Base-by-base conservation (phyloP, 2,113 vertebrate genomes). In the Stigmatopora argus region DNA sequence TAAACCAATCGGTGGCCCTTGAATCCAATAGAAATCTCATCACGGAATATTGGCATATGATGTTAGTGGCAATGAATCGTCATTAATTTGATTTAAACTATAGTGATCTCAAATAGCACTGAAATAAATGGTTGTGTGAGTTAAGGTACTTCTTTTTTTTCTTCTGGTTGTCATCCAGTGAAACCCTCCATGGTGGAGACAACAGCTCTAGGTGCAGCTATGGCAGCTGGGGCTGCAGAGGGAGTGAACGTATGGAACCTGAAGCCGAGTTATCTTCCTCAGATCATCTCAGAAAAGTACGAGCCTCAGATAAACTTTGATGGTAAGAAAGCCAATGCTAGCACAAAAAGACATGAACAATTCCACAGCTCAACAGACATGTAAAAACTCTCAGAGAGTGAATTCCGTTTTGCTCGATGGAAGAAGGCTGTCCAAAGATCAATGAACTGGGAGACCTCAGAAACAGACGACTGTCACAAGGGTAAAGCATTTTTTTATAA, bases 391-490 rank as follows among this genome's bases (percentile, higher is more conserved):
- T 66, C 83, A 99, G 97, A 99, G 90, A 98, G 97, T 7, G 94
- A 97, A 80, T 93, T 88, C 83, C 94, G 95, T 67, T 98, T 93
- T 61, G 91, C 92, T 64, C 94, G 94, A 0, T 99, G 97, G 97
- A 99, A 99, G 88, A 96, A 96, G 83, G 96, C 97, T 8, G 97
- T 99, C 48, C 87, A 92, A 89, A 95, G 90, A 58, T 92, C 95
- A 79, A 96, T 98, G 93, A 94, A 90, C 79, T 99, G 97, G 97
- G 95, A 92, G 84, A 93, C 91, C 57, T 80, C 91, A 45, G 92
- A 94, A 51, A 70, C 89, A 46, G 62, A 89, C 65, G 66, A 84
- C 85, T 88, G 89, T 9, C 83, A 90, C 87, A 91, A 92, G 49
- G 87, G 90, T 38, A 59, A 7, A 34, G 17, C 3, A 38, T 59